Percentiles rank a stretch among this genome's conserved stretches.
phyloP scores from a whole-genome alignment of 2,797 vertebrate genomes.

The Typhlichthys subterraneus region DNA sequence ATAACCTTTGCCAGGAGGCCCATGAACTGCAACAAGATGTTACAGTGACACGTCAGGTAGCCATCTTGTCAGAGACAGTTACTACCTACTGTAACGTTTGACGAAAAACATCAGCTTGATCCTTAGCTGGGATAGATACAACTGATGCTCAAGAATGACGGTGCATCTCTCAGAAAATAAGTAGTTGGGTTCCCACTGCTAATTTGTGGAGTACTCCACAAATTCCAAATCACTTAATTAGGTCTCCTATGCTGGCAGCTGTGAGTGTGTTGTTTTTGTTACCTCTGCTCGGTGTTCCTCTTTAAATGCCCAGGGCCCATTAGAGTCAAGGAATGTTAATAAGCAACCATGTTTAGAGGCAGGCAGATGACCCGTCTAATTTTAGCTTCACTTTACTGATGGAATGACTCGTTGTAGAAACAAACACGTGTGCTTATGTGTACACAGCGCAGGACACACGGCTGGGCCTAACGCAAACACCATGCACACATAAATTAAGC shows the following conservation, averaged over 20 bases:
- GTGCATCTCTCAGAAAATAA: too few relatives aligned
- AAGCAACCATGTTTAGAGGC: slow-evolving; percentile 64
- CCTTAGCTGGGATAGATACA: background rate
- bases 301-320: slow-evolving; percentile 61
- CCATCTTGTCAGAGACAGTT: background rate
- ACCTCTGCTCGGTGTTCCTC: slow-evolving; percentile 4
- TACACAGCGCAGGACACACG: background rate
- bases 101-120: background rate
- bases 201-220: background rate
- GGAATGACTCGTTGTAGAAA: slow-evolving; percentile 28
- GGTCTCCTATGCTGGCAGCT: slow-evolving; percentile 27
- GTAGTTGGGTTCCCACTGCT: too few relatives aligned
- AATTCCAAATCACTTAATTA: slow-evolving; percentile 17
- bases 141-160: too few relatives aligned
- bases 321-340: slow-evolving; percentile 78
- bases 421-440: slow-evolving; percentile 8
- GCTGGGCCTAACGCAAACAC: background rate
- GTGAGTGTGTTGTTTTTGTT: slow-evolving; percentile 28
- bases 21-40: slow-evolving; percentile 12
- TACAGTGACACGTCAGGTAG: slow-evolving; percentile 9
- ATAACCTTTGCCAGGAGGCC: slow-evolving; percentile 32
- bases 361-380: slow-evolving; percentile 48
- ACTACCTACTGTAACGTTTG: background rate
- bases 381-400: slow-evolving; percentile 51
- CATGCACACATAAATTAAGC: background rate